These are phyloP conservation scores for Manduca sexta DNA, from an alignment of 1,140 invertebrate genomes.

Conservation along the genomic window DNA sequence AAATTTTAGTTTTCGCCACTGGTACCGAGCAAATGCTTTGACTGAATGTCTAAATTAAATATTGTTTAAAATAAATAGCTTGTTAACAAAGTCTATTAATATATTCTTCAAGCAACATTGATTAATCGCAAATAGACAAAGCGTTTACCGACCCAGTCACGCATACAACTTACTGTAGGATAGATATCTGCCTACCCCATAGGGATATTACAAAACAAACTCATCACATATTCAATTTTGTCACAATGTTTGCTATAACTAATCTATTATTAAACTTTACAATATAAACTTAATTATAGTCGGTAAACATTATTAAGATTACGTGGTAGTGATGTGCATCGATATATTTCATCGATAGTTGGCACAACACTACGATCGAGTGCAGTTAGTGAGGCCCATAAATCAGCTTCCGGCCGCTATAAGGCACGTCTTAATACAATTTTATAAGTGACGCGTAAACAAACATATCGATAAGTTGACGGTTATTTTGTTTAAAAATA, in stretches of 20 bases:
- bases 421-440: constrained; percentile 61
- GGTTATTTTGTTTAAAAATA: background rate
- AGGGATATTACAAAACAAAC: too few relatives aligned
- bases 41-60: too few relatives aligned
- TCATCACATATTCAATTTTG: background rate
- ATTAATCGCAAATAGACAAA: too few relatives aligned
- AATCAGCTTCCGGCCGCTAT: constrained; percentile 48
- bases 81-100: too few relatives aligned
- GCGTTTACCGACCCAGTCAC: too few relatives aligned
- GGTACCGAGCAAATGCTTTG: too few relatives aligned
- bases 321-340: constrained; percentile 8
- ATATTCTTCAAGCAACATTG: too few relatives aligned
- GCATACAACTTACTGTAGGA: too few relatives aligned
- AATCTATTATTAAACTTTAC: constrained; percentile 1
- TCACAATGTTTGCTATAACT: background rate
- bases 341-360: constrained; percentile 13
- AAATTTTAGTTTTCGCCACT: too few relatives aligned
- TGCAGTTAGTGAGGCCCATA: constrained; percentile 42
- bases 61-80: too few relatives aligned
- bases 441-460: constrained; percentile 50
- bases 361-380: constrained; percentile 30
- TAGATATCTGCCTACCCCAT: too few relatives aligned
- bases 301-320: constrained; percentile 8
- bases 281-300: constrained; percentile 15
- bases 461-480: background rate